Base-by-base conservation (phyloP, 2,113 vertebrate species). In the Eurystomus gularis region DNA sequence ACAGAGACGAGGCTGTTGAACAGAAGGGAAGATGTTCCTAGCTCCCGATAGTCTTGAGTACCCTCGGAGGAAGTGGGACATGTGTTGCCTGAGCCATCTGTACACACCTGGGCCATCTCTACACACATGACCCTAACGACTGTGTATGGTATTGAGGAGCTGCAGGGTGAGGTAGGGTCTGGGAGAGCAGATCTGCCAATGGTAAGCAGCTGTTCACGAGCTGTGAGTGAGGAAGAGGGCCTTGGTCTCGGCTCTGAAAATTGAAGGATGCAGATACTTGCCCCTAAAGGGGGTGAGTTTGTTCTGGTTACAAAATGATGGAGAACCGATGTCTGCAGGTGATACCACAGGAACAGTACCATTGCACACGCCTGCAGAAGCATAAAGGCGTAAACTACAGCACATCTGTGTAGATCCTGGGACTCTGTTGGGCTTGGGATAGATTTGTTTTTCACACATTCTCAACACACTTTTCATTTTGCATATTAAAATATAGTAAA, bases 221-320 rank as follows among this genome's bases (percentile, higher is more conserved):
- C 21, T 3, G 0, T 29, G 24, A 49, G 18, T 0, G 0, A 78
- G 54, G 23, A 77, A 9, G 28, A 66, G 8, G 19, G 7, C 61
- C 33, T 55, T 51, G 7, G 20, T 61, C 8, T 72, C 10, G 33
- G 18, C 9, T 57, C 18, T 19, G 11, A 40, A 69, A 65, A 48
- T 23, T 71, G 29, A 24, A 23, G 48, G 19, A 31, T 65, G 18
- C 17, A 57, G 29, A 15, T 69, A 20, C 4, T 61, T 69, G 44
- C 4, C 35, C 16, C 40, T 71, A n/a, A 51, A 44, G 24, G 13
- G 3, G 3, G 4, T 40, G 44, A 79, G 7, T 29, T 49, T 54
- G 9, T 66, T 35, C 78, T 28, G 6, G 3, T 79, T 68, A 16
- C 16, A 35, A 13, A 54, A 24, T 51, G 6, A 31, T 31, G 49